These are phyloP conservation scores for Pristionchus exspectatus DNA, from an alignment of 2,888 invertebrate species.

Conservation along the genomic window DNA sequence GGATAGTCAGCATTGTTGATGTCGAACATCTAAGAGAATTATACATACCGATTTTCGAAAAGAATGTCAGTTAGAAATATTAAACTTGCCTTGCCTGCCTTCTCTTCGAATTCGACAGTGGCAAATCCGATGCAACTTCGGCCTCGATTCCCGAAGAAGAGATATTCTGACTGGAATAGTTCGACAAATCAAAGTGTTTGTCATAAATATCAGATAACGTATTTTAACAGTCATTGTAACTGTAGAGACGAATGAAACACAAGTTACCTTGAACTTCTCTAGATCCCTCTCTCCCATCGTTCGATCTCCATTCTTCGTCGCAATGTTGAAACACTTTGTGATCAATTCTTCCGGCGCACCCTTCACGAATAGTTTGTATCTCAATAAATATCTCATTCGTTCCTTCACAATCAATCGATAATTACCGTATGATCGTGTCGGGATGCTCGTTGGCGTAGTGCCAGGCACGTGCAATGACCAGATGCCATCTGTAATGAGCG, in stretches of 20 bases:
- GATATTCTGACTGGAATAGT: conserved; percentile 61
- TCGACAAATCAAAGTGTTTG: no score
- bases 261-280: conserved; percentile 53
- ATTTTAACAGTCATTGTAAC: no score
- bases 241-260: neutral
- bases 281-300: conserved; percentile 49
- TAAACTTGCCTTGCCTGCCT: conserved; percentile 53
- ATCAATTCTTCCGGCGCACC: conserved; percentile 61
- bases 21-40: conserved; percentile 40
- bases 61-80: neutral
- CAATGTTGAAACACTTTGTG: conserved; percentile 56
- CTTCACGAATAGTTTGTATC: conserved; percentile 59
- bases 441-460: conserved; percentile 46
- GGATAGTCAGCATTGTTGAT: conserved; percentile 50
- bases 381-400: neutral
- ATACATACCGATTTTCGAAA: neutral
- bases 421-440: conserved; percentile 54
- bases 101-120: conserved; percentile 62
- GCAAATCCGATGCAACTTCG: conserved; percentile 66
- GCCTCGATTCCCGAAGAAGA: conserved; percentile 59
- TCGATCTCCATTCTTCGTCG: conserved; percentile 52
- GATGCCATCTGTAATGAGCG: conserved; percentile 55
- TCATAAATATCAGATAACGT: neutral
- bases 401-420: neutral
- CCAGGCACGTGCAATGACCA: conserved; percentile 56